Base-by-base conservation (phyloP, 2,888 invertebrate genomes). In the Parnassius glacialis region DNA sequence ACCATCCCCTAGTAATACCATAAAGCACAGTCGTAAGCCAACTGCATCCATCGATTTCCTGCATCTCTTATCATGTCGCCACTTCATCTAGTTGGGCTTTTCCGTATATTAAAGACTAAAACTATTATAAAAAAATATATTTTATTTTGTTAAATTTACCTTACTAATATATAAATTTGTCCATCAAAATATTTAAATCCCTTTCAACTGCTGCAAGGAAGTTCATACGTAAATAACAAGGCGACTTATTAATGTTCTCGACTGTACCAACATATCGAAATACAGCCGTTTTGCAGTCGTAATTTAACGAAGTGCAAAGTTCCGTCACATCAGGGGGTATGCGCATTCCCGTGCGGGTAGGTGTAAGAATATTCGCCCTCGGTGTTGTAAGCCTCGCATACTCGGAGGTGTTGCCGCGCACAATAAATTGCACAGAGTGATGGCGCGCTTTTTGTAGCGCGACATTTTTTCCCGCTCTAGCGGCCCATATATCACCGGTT, bases 381-480 rank as follows among this genome's bases (percentile, higher is more conserved):
- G 70, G 73, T 72, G 75, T 76, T 76, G 81, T 79, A 72, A 67
- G 80, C 79, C 80, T 80, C 85, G 84, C 85, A 88, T 89, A 87
- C 83, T 86, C 83, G 78, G 73, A 85, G 75, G 79, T 79, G 81
- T 81, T 80, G 80, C 84, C 83, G 76, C 80, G 81, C 75, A 82
- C 83, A 82, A 90, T 91, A 91, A 90, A 90, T 91, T 83, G 74
- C 76, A 70, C 70, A 77, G 88, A 89, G 85, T 90, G 90, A 91
- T 89, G 87, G 81, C 79, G 80, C 70, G 76, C 78, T 89, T 90
- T 90, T 87, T 87, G 84, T 82, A 77, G 78, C 72, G 80, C 84
- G 90, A 90, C 90, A 90, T 90, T 90, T 91, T 90, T 91, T 91
- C 90, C 88, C 88, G 90, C 90, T 87, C 88, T 87, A 86, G 86